These are phyloP conservation scores for Mellilla xanthometata DNA, from an alignment of 2,888 invertebrate genomes.

Conservation along the genomic window DNA sequence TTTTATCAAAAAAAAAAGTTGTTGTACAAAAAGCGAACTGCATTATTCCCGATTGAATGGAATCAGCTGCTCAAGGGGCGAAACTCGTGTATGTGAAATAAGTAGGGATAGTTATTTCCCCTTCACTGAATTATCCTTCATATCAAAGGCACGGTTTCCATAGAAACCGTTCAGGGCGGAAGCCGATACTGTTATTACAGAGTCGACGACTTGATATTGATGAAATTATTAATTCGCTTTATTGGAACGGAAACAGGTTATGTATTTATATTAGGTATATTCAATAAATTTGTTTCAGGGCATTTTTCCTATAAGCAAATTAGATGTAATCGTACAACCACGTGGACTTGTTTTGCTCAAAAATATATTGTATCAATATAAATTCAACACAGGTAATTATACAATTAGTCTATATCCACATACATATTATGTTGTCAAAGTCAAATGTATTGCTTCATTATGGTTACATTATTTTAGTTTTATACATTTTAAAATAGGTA, in stretches of 20 bases:
- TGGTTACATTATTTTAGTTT: too few species aligned
- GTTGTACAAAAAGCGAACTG: constrained; percentile 10
- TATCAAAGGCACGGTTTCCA: constrained; percentile 45
- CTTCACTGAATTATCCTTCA: neutral
- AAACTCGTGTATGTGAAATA: constrained; percentile 31
- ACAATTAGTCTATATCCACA: too few species aligned
- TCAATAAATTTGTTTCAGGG: too few species aligned
- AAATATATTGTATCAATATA: too few species aligned
- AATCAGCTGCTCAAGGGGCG: constrained; percentile 67
- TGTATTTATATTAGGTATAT: neutral
- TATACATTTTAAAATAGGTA: too few species aligned
- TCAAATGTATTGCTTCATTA: too few species aligned
- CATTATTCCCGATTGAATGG: constrained; percentile 45
- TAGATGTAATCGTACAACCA: too few species aligned
- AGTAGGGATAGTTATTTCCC: constrained; percentile 50
- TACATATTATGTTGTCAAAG: too few species aligned
- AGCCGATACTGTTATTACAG: constrained; percentile 27
- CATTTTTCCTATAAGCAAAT: too few species aligned
- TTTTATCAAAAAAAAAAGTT: neutral
- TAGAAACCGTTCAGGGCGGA: constrained; percentile 56
- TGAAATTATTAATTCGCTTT: constrained; percentile 13
- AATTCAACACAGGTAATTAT: too few species aligned
- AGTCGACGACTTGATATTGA: constrained; percentile 22
- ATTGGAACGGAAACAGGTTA: constrained; percentile 1
- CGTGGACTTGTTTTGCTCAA: too few species aligned